Base-by-base conservation (phyloP, 92 coral and sea anemone genomes). In the Desmophyllum pertusum region DNA sequence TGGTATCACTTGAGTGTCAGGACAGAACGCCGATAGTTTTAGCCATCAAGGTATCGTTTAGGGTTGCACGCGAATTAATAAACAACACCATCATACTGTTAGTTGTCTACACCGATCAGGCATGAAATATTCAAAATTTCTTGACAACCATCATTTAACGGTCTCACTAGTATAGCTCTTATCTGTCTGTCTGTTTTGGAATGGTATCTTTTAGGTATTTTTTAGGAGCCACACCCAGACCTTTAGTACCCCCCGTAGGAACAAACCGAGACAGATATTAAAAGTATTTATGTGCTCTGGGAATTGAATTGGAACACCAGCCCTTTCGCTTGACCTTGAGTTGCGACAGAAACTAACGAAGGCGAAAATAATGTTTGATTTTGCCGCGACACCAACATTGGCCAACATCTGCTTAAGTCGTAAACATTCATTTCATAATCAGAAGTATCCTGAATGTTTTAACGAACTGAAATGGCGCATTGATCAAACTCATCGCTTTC, bases 321-420 rank as follows among this genome's bases (percentile, higher is more conserved):
- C 27, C 17, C 4, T 59, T 59, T 23, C 8, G 31, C 52, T 78
- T 78, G 33, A 78, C 73, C 83, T 64, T 77, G 52, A 29, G 30
- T 59, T 76, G 38, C 48, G n/a, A n/a, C n/a, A 19, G 6, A 38
- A 38, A 30, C 10, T 3, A 43, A 40, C 52, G 14, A 50, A 30
- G 70, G 13, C 29, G 29, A 4, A 43, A 53, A 25, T 19, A 14
- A 67, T 52, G 65, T 73, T 83, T 73, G 71, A 72, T 75, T 57
- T 59, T 11, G 57, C 86, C 72, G 73, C 71, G 6, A 3, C 6
- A 45, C 37, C 57, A 42, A 83, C 27, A 57, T 7, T 25, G 19
- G 53, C 27, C 57, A 30, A 62, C 83, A 78, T 42, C 73, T 78
- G 83, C 75, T 66, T 64, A 15, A 46, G 75, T 46, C 81, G 40